phyloP scores from a whole-genome alignment of 2,888 invertebrate species.

The Cantharis lateralis region DNA sequence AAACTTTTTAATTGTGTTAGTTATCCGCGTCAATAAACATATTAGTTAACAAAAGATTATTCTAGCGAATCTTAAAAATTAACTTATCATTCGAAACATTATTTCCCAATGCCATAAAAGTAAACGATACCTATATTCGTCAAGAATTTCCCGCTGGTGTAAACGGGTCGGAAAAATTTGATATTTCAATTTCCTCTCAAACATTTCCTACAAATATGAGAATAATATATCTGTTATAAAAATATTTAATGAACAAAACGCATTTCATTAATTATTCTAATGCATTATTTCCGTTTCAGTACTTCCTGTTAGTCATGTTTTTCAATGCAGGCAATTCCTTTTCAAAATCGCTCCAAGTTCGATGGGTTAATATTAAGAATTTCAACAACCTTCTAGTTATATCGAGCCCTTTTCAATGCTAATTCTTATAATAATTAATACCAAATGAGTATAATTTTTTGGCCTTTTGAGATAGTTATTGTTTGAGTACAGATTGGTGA shows the following conservation, averaged over 20 bases:
- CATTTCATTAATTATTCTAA: background rate
- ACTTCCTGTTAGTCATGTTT: background rate
- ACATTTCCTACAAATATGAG: background rate
- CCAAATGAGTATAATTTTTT: no score
- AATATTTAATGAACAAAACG: background rate
- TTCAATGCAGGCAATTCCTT: background rate
- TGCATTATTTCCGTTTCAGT: background rate
- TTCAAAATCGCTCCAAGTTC: no score
- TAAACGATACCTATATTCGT: background rate
- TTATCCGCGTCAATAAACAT: no score
- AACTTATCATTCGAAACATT: background rate
- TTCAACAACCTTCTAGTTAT: no score
- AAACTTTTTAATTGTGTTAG: no score
- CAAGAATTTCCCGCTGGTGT: background rate
- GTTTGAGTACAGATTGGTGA: no score
- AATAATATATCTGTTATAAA: background rate
- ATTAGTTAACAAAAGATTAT: background rate
- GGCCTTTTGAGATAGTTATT: no score
- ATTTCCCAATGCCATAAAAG: background rate
- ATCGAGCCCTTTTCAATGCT: no score
- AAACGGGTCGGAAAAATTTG: background rate
- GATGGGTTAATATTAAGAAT: no score
- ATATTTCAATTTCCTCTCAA: background rate
- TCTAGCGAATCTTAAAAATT: background rate
- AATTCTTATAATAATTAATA: no score